phyloP scores from a whole-genome alignment of 2,113 vertebrate genomes.

The Rhodinocichla rosea region DNA sequence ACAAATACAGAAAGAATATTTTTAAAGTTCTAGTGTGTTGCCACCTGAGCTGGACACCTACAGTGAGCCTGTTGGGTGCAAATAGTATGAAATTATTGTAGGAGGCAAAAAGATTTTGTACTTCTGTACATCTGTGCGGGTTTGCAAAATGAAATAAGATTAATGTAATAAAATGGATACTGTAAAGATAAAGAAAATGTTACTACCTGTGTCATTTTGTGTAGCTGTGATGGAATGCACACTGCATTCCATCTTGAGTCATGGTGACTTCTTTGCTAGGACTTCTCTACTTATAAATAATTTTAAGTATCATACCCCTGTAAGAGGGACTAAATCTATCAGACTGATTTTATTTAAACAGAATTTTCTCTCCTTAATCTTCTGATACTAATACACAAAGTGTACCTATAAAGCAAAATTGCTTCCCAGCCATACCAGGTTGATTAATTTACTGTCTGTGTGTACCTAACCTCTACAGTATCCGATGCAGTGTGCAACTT shows the following conservation, averaged over 20 bases:
- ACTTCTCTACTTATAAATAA: neutral
- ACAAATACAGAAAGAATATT: neutral
- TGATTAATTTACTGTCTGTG: neutral
- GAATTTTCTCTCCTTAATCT: neutral
- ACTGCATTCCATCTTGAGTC: neutral
- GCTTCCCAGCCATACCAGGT: neutral
- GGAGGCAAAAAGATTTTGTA: neutral
- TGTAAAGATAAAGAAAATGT: neutral
- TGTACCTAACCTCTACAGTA: neutral
- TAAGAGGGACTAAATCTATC: neutral
- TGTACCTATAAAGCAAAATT: neutral
- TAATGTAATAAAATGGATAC: neutral
- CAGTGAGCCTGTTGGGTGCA: neutral
- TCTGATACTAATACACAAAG: neutral
- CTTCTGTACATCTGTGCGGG: neutral
- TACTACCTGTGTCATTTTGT: neutral
- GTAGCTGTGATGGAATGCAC: neutral
- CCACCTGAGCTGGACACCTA: neutral
- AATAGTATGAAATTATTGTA: neutral
- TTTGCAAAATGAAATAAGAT: neutral
- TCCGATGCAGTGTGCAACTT: neutral
- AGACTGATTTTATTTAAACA: neutral
- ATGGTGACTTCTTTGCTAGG: neutral
- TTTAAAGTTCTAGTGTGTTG: neutral
- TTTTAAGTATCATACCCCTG: neutral